Evolutionary conservation across 1,140 invertebrate genomes (phyloP), one percentile per base, ranked within the genome.

Genomic region (Cydia splendana): DNA sequence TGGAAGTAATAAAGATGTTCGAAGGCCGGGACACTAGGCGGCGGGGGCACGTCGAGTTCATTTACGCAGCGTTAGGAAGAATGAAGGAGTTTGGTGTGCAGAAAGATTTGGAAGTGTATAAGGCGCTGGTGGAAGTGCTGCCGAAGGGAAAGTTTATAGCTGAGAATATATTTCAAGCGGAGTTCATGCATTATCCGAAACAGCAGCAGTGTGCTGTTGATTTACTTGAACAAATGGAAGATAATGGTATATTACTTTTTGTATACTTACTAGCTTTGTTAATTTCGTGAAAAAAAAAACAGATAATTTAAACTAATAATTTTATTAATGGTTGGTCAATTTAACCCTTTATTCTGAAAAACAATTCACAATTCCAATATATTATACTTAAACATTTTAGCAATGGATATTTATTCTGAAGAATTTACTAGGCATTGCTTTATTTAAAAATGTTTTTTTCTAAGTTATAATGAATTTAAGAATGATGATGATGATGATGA

Each of bases 131-230:
- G 20, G 95, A 99, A 88, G 95, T 99, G 15, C 96, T 99, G 89
- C 99, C 99, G 0, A 98, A 99, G 92, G 98, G 96, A 65, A 96
- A 96, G 89, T 97, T 98, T 89, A 95, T 99, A 76, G 95, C 98
- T 0, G 94, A 87, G 42, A 98, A 97, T 91, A 89, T 96, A 20
- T 95, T 97, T 84, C 97, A 98, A 94, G 95, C 96, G 0, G 97
- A 98, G 88, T 97, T 98, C 81, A 95, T 96, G 94, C 97, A 99
- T 91, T 99, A 97, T 94, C 97, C 98, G 0, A 97, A 97, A 92
- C 98, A 99, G 83, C 99, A 99, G 87, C 95, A 98, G 75, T 98
- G 97, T 92, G 96, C 96, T 24, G 95, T 99, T 9, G 96, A 98
- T 86, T 81, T 99, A 62, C 91, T 99, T 12, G 95, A 96, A 81